Evolutionary conservation across 2,113 vertebrate species (phyloP), one percentile per base, ranked within the genome.

Genomic region (Geothlypis trichas): DNA sequence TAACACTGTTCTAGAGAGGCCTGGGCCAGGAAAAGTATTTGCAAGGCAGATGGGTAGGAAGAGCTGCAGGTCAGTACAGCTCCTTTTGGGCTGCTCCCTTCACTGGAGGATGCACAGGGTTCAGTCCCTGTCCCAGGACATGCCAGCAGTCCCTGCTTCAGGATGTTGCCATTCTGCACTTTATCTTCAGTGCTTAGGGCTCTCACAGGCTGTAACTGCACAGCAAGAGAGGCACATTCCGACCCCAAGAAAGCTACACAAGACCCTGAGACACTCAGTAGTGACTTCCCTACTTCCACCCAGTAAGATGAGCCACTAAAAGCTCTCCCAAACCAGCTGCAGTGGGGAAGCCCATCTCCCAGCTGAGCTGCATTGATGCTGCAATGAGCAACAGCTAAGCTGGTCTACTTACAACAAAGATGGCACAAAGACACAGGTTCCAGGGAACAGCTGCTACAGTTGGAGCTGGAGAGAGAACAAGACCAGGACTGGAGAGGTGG

Each of bases 231-330:
- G 46, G 39, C 14, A 57, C 7, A 15, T 63, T 54, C 62, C 54
- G 76, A 13, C 27, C 26, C 5, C 12, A 49, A 28, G 6, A 55
- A 61, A 69, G n/a, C 65, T 5, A 46, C 27, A 44, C 27, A 47
- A 61, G 61, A 11, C 44, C 3, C 0, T 31, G 10, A 33, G 21
- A 33, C 49, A 41, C 31, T 24, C 8, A 4, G 31, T 0, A 47
- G 52, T 5, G 1, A 62, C 17, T 19, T 49, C 27, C 21, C 41
- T 1, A 1, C 59, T 81, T 82, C 68, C 20, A 44, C 21, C 15
- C 6, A 23, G 62, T 0, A 0, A 69, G 41, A 79, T 0, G 1
- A 52, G 16, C 16, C 59, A 35, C 35, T 11, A 3, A 67, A n/a
- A 4, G 1, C 52, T 15, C 67, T 74, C 80, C 76, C 52, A 63